Evolutionary conservation across 1,140 invertebrate species (phyloP), one percentile per base, ranked within the genome.

Genomic region (Lepidurus arcticus): DNA sequence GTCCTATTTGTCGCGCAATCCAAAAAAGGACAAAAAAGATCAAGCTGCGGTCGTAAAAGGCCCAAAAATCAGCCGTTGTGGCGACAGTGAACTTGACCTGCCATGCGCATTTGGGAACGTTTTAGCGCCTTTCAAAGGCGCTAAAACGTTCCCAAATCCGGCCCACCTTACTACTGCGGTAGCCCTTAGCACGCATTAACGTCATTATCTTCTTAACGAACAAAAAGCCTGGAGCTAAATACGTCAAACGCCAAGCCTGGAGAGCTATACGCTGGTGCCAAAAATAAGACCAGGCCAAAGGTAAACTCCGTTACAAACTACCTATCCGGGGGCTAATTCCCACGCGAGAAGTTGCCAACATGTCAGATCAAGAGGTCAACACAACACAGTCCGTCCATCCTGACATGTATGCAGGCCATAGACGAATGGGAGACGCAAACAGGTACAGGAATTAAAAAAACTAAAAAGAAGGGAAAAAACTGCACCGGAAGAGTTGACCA

Each of bases 321-420:
- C 53, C n/a, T 65, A 21, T 65, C 53, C 53, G 53, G 53, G 7
- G 53, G 53, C 53, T 65, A 65, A 65, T 65, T 65, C 53, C 53
- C 53, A 65, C 53, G 53, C 53, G 53, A 65, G 53, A 65, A 65
- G 16, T 65, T 65, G 53, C 53, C 53, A 65, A 65, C 53, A 65
- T 65, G 8, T 65, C 53, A 65, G 53, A 65, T 65, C 53, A 65
- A 65, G 53, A 65, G 53, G 53, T 65, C 53, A 65, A 65, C 53
- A 13, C 53, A 65, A 65, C 53, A 65, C 21, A 24, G 53, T 65
- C 8, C 53, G 53, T 65, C 53, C 21, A 65, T 65, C 53, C 21
- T 65, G 53, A 21, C 53, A n/a, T 13, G 53, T 65, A 65, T n/a
- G 53, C 16, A 65, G 53, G 53, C 53, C 53, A 34, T 4, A 34